Evolutionary conservation across 2,113 vertebrate genomes (phyloP).

Genomic region (Sorex fumeus): DNA sequence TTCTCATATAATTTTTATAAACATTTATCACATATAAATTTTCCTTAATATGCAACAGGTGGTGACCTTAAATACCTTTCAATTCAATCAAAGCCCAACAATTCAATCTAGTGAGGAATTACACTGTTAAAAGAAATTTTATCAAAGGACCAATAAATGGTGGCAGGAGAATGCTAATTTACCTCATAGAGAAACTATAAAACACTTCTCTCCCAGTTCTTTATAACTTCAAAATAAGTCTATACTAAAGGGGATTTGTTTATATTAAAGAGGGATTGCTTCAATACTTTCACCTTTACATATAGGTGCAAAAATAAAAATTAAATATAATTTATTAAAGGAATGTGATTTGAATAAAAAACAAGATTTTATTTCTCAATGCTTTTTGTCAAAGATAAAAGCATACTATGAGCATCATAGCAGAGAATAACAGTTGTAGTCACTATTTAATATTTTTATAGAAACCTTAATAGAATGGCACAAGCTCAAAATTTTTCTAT

Average conservation of each 20-base stretch:
- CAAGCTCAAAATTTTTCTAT: neutral
- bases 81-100: neutral
- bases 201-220: neutral
- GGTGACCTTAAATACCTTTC: constrained; percentile 24
- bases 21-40: constrained; percentile 50
- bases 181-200: neutral
- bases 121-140: neutral
- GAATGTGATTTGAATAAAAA: constrained; percentile 10
- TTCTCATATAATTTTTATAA: constrained; percentile 59
- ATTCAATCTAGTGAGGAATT: constrained; percentile 1
- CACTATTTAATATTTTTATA: constrained; percentile 32
- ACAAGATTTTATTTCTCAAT: constrained; percentile 14
- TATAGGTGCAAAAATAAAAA: neutral
- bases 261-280: neutral
- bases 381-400: neutral
- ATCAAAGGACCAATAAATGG: neutral
- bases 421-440: neutral
- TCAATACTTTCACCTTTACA: neutral
- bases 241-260: constrained; percentile 39
- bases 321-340: constrained; percentile 26
- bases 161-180: neutral
- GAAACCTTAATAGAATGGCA: neutral
- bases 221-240: constrained; percentile 32
- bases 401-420: neutral
- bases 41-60: neutral